Conservation (phyloP, 2,888 invertebrate species). For the Sceliomorpha sp. region DNA sequence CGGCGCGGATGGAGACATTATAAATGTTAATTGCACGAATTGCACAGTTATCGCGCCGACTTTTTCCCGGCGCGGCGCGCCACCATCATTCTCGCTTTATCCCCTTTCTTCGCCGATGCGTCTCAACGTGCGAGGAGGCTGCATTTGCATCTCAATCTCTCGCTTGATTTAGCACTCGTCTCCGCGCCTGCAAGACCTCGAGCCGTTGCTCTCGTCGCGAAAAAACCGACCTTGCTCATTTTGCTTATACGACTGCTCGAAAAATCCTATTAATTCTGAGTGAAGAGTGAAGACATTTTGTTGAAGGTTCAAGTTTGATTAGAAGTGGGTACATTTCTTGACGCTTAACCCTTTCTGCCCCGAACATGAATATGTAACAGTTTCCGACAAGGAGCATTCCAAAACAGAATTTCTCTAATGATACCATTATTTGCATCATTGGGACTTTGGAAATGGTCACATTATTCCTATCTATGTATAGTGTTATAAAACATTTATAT, state of each 20-base stretch:
- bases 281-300: too few relatives aligned
- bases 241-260: slow-evolving; percentile 4
- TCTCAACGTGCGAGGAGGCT: slow-evolving; percentile 42
- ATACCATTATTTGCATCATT: too few relatives aligned
- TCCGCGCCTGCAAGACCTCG: slow-evolving; percentile 23
- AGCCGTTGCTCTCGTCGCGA: slow-evolving; percentile 64
- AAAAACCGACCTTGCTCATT: slow-evolving; percentile 56
- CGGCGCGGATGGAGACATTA: slow-evolving; percentile 72
- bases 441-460: too few relatives aligned
- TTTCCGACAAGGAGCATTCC: too few relatives aligned
- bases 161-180: slow-evolving; percentile 70
- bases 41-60: slow-evolving; percentile 68
- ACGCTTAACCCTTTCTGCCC: too few relatives aligned
- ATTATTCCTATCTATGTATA: too few relatives aligned
- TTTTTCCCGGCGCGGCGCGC: slow-evolving; percentile 43
- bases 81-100: slow-evolving; percentile 44
- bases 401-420: too few relatives aligned
- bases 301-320: slow-evolving; percentile 2
- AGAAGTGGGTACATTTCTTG: too few relatives aligned
- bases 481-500: too few relatives aligned
- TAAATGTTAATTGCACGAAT: slow-evolving; percentile 73
- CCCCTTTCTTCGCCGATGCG: slow-evolving; percentile 32
- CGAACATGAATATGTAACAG: too few relatives aligned
- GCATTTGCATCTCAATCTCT: slow-evolving; percentile 75
- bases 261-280: too few relatives aligned